phyloP scores from a whole-genome alignment of 23 tunicate species.

The Halocynthia aurantium region DNA sequence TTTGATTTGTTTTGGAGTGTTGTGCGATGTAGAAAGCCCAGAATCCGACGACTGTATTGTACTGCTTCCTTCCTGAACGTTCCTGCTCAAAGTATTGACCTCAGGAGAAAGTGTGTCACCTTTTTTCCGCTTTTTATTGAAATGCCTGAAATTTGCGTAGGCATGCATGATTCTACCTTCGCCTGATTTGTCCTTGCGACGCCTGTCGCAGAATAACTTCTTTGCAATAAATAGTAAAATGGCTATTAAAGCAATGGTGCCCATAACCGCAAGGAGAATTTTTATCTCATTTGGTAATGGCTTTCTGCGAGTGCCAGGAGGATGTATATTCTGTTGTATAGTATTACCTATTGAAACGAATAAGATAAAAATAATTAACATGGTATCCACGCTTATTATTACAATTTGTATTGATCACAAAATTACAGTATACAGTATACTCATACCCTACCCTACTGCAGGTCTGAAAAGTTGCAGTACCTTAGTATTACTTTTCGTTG shows the following conservation, averaged over 20 bases:
- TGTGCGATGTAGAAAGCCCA: neutral
- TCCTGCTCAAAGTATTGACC: neutral
- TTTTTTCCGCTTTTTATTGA: slow-evolving; percentile 8
- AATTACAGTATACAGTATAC: no score
- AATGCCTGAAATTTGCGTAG: slow-evolving; percentile 17
- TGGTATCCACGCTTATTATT: neutral
- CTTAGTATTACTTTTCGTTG: no score
- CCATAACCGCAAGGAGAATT: slow-evolving; percentile 14
- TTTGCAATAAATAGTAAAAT: slow-evolving; percentile 4
- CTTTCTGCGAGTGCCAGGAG: slow-evolving; percentile 1
- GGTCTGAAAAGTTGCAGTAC: neutral
- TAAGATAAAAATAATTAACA: neutral
- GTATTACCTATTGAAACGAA: neutral
- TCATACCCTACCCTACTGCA: neutral
- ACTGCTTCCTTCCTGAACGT: neutral
- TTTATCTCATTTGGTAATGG: slow-evolving; percentile 15
- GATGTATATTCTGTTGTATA: slow-evolving; percentile 5
- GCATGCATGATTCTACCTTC: slow-evolving; percentile 11
- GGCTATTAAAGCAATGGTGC: slow-evolving; percentile 5
- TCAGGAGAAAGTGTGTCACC: neutral
- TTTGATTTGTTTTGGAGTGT: neutral
- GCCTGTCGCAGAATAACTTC: slow-evolving; percentile 4
- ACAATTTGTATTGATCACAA: no score
- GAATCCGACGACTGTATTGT: neutral
- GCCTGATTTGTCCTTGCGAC: slow-evolving; percentile 11